These are phyloP conservation scores for Melieria omissa DNA, from an alignment of 2,888 invertebrate species.

Conservation along the genomic window DNA sequence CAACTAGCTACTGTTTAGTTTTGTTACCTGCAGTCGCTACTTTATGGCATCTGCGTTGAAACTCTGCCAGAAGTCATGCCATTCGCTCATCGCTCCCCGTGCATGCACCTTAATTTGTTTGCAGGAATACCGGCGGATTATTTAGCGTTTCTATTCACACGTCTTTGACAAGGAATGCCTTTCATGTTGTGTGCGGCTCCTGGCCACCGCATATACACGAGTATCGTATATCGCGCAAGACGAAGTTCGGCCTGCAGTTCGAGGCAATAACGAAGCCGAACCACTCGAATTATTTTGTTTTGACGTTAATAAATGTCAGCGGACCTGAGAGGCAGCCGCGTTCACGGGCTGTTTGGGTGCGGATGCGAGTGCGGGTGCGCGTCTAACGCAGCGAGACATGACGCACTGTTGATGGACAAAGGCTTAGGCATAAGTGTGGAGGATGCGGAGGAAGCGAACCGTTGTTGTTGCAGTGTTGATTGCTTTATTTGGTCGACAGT, in stretches of 20 bases:
- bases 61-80: too few species aligned
- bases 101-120: too few species aligned
- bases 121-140: not conserved
- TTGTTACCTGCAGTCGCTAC: too few species aligned
- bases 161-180: conserved; percentile 42
- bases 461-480: conserved; percentile 48
- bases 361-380: conserved; percentile 5
- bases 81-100: too few species aligned
- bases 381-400: conserved; percentile 15
- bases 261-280: too few species aligned
- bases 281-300: conserved; percentile 45
- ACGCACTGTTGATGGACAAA: conserved; percentile 47
- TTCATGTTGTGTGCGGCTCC: conserved; percentile 8
- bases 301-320: conserved; percentile 63
- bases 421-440: conserved; percentile 36
- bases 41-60: too few species aligned
- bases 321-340: conserved; percentile 31
- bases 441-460: conserved; percentile 14
- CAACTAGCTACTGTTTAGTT: too few species aligned
- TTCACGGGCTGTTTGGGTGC: not conserved
- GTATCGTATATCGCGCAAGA: not conserved
- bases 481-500: conserved; percentile 58
- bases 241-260: too few species aligned
- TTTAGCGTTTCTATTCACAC: conserved; percentile 41
- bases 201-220: too few species aligned